Base-by-base conservation (phyloP, 2,888 invertebrate species). In the Trissonchulus sp. region DNA sequence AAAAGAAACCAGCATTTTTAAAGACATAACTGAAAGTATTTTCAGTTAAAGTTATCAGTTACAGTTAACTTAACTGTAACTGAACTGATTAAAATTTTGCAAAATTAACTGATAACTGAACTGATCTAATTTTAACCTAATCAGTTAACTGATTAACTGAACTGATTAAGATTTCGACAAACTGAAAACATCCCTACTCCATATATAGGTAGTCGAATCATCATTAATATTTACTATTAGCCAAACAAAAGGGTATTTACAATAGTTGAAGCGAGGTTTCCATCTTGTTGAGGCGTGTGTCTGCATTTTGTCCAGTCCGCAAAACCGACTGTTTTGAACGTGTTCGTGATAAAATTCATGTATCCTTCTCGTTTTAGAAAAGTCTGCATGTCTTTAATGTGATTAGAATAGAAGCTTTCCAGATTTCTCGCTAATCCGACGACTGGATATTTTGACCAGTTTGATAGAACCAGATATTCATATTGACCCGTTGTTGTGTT, bases 401-500 rank as follows among this genome's bases (percentile, higher is more conserved):
- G 33, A n/a, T n/a, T n/a, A n/a, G 74, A 2, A 33, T 31, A 74
- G 33, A 74, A 74, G 8, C n/a, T 62, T 28, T 15, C 35, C 34
- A 74, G n/a, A 62, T 69, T 34, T 28, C 31, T 28, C 3, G 74
- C 68, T n/a, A 74, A 28, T 33, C 30, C 74, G n/a, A 81, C 80
- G 62, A 81, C 78, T 31, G 81, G 81, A 60, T 38, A 76, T 38
- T 79, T 72, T 1, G 81, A 80, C 81, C 81, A 81, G 72, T 81
- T 81, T 18, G 81, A 81, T 0, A 81, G 73, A 33, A 81, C 76
- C 0, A 80, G 69, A 74, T 80, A 81, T 72, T 81, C 81, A 68
- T 81, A 81, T 73, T 80, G 81, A 0, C 79, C 78, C 60, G 23
- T 60, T 36, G 18, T 38, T 60, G 73, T 31, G 18, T 23, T n/a